Percentiles rank a stretch among this genome's conserved stretches.
These are phyloP conservation scores for Neolamprologus tretocephalus DNA, from an alignment of 2,113 vertebrate genomes.

Conservation along the genomic window DNA sequence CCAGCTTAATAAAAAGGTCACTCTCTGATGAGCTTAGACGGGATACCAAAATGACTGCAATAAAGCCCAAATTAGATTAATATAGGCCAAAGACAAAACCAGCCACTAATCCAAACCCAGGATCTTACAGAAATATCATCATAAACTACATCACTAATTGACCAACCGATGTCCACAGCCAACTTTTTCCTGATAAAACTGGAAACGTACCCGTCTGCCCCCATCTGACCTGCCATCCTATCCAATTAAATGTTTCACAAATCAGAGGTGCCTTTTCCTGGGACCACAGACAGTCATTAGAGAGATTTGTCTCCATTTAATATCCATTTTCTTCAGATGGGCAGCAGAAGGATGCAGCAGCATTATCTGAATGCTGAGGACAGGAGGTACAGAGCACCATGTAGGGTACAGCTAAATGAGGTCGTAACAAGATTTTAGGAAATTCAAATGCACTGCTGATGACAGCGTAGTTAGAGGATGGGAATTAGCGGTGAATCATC, in stretches of 20 bases:
- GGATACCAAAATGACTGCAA: neutral
- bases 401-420: neutral
- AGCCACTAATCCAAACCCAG: neutral
- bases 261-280: conserved; percentile 13
- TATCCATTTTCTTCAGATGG: conserved; percentile 35
- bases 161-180: neutral
- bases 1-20: neutral
- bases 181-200: neutral
- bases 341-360: neutral
- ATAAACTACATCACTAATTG: neutral
- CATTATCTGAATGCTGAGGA: neutral
- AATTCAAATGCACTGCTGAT: neutral
- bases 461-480: neutral
- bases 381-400: neutral
- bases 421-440: neutral
- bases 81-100: neutral
- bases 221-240: conserved; percentile 1
- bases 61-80: neutral
- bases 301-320: conserved; percentile 40
- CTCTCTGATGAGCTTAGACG: neutral
- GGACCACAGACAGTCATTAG: conserved; percentile 13
- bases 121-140: neutral
- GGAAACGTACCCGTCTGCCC: neutral
- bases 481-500: neutral
- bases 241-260: conserved; percentile 20